Evolutionary conservation across 2,113 vertebrate genomes (phyloP), one percentile per base, ranked within the genome.

Genomic region (Spheniscus mendiculus): DNA sequence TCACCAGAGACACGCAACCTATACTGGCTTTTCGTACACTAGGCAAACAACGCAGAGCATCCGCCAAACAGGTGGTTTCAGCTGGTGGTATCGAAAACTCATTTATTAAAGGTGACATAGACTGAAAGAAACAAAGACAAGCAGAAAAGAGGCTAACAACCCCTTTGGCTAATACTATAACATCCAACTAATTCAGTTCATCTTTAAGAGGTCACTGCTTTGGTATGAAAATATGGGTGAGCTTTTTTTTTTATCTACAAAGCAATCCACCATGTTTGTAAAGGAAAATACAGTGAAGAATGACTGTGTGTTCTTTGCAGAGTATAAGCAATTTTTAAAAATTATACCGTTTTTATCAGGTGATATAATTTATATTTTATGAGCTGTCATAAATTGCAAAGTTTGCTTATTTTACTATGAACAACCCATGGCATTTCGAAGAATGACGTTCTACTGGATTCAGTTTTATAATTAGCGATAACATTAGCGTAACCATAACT

Each of bases 361-460:
- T 34, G 53, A 77, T 18, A 53, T 8, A 79, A 52, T 89, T 83
- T 77, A 36, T 70, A 34, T 87, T 87, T 88, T 88, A 87, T 34
- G 47, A 94, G 36, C 47, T 83, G 88, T 53, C 67, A 81, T 26
- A 82, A 83, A 70, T 36, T 45, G 40, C 13, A 50, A 63, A 20
- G 32, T 90, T 89, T 96, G 53, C 80, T 93, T 82, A 91, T 71
- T 94, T 95, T 77, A 90, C 77, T 47, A 79, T 34, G 59, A 96
- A 73, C 32, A 91, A 93, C 36, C 40, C 62, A 76, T n/a, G n/a
- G 63, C 84, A 92, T 89, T 90, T 89, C 2, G 15, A 89, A 94
- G 89, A 91, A 88, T 17, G n/a, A 86, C 78, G 34, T 69, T 95
- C 86, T 76, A 50, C 23, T 50, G n/a, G 44, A 61, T 76, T 66